Base-by-base conservation (phyloP, 2,797 vertebrate species). In the Morus bassanus region DNA sequence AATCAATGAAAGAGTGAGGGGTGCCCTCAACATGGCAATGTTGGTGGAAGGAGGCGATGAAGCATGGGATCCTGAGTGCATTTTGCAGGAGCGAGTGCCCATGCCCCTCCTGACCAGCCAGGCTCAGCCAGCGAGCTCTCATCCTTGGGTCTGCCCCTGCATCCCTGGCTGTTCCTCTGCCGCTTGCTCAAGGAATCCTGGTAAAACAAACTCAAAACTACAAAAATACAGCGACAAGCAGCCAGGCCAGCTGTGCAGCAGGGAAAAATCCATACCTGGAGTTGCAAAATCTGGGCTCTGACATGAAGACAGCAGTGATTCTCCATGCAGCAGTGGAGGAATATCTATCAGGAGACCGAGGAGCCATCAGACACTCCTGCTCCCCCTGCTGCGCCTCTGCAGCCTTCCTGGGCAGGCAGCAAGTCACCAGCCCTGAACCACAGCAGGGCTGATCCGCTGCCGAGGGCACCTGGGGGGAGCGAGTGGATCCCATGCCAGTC, bases 391-490 rank as follows among this genome's bases (percentile, higher is more conserved):
- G 0, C 1, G 6, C 37, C 54, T 85, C 75, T 59, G 74, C 78
- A 89, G 70, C 81, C 54, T 85, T 69, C 51, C 43, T 23, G 35
- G 33, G 33, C 79, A 8, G 8, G 57, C 73, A 88, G 4, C 27
- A 65, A 74, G 54, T 78, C 78, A 82, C 73, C 65, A 84, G 57
- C 48, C 60, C 84, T 60, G 73, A 91, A 7, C 60, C 79, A 65
- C 0, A 0, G 28, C 59, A 39, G 7, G 23, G 30, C 53, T 39
- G 43, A 72, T 39, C 81, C 0, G 1, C 60, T 7, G 3, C 25
- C 2, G 2, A 83, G 25, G 24, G 17, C 45, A 65, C 27, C 31
- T 13, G 13, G 7, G 67, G 33, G 24, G 8, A 23, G 4, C 2
- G 2, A 7, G 50, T 2, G 11, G 46, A 14, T 48, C 35, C n/a